A percentile compares a stretch with the other conserved stretches of the same genome.
Conservation (phyloP, 2,797 vertebrate genomes). For the Urosaurus nigricauda region DNA sequence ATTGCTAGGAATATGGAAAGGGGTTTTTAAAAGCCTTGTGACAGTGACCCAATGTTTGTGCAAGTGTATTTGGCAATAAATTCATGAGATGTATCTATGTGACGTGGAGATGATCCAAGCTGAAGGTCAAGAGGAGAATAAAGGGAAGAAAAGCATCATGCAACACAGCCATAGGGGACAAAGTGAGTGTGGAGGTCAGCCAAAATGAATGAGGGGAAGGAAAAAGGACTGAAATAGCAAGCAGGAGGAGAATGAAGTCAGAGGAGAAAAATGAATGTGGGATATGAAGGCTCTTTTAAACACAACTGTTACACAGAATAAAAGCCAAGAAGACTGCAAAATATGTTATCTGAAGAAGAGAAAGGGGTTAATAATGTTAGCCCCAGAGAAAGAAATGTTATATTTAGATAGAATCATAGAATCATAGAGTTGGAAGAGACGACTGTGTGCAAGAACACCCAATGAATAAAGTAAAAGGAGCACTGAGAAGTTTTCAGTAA, state of each 20-base stretch:
- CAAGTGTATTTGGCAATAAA: slow-evolving; percentile 32
- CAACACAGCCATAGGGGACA: slow-evolving; percentile 32
- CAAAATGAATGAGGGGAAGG: slow-evolving; percentile 17
- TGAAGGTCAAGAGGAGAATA: slow-evolving; percentile 35
- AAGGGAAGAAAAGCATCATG: slow-evolving; percentile 17
- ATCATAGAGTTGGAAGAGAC: too few relatives aligned
- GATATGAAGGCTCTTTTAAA: neutral
- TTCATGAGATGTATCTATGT: slow-evolving; percentile 2
- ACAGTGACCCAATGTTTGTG: slow-evolving; percentile 13
- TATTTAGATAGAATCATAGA: neutral
- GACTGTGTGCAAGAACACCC: neutral
- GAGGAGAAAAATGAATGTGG: slow-evolving; percentile 31
- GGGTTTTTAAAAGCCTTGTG: slow-evolving; percentile 43
- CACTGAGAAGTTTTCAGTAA: neutral
- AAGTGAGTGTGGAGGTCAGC: rapidly evolving
- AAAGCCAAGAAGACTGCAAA: neutral
- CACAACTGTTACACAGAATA: slow-evolving; percentile 3
- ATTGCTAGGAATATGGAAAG: slow-evolving; percentile 21
- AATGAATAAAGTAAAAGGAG: neutral
- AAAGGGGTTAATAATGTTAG: neutral
- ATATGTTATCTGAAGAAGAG: slow-evolving; percentile 7
- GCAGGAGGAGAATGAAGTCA: neutral
- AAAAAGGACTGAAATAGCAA: slow-evolving; percentile 36
- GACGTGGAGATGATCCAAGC: slow-evolving; percentile 35
- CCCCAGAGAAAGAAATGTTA: neutral